Conservation (phyloP, 2,888 invertebrate species). For the Stegana nigrithorax region DNA sequence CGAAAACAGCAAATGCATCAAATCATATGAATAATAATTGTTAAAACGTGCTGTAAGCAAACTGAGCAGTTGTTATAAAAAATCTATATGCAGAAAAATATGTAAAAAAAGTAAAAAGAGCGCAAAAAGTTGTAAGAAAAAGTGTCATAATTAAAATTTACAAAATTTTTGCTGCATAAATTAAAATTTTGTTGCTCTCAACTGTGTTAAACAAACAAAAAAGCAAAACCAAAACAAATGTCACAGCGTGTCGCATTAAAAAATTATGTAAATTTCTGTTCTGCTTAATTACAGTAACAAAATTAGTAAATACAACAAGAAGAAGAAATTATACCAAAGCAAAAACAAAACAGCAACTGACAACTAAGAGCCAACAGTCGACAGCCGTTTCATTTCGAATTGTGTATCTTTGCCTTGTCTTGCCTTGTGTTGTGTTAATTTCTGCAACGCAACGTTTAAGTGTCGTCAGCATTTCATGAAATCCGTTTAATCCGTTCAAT, state of each 20-base stretch:
- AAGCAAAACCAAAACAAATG: background rate
- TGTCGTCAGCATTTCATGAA: no score
- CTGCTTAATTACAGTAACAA: slow-evolving; percentile 9
- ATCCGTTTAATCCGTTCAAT: background rate
- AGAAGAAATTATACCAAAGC: background rate
- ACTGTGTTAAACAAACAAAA: background rate
- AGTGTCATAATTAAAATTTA: background rate
- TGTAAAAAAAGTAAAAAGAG: background rate
- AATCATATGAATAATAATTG: no score
- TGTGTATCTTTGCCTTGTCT: no score
- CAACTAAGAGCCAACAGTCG: background rate
- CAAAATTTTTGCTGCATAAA: slow-evolving; percentile 1
- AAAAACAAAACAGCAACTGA: background rate
- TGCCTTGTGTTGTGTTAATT: no score
- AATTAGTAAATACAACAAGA: background rate
- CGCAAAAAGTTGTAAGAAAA: background rate
- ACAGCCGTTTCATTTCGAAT: no score
- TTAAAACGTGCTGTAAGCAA: no score
- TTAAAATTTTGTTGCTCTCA: background rate
- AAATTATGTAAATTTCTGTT: slow-evolving; percentile 14
- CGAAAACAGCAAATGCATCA: no score
- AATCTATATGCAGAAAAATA: no score
- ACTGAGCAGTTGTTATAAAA: no score
- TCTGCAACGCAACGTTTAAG: no score
- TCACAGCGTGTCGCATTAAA: background rate